Evolutionary conservation across 2,113 vertebrate genomes (phyloP).

Genomic region (Camelus bactrianus): DNA sequence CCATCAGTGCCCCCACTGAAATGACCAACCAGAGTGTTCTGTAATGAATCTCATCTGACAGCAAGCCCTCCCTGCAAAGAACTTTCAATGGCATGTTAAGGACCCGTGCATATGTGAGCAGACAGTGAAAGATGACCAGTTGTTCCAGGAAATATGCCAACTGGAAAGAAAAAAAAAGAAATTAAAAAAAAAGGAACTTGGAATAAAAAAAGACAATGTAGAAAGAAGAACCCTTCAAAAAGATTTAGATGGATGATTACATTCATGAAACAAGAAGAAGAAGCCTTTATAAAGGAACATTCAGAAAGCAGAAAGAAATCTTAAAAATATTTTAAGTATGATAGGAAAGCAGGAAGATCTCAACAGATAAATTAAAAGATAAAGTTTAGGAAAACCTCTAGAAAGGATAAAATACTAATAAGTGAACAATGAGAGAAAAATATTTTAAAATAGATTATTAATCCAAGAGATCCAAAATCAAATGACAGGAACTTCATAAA

Average conservation of each 20-base stretch:
- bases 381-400: background rate
- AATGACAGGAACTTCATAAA: background rate
- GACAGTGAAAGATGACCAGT: background rate
- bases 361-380: background rate
- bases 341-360: background rate
- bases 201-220: background rate
- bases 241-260: background rate
- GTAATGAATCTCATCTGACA: background rate
- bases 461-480: conserved; percentile 29
- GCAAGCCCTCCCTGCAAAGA: background rate
- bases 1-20: background rate
- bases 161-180: background rate
- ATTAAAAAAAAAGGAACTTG: background rate
- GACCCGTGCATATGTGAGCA: background rate
- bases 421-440: background rate
- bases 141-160: conserved; percentile 23
- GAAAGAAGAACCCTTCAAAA: background rate
- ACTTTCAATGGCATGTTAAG: background rate
- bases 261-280: background rate
- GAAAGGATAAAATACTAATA: background rate
- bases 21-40: background rate
- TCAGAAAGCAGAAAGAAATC: background rate
- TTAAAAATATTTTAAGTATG: background rate
- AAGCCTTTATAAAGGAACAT: background rate
- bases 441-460: background rate